Conservation (phyloP, 2,113 vertebrate genomes). For the Caranx ignobilis region DNA sequence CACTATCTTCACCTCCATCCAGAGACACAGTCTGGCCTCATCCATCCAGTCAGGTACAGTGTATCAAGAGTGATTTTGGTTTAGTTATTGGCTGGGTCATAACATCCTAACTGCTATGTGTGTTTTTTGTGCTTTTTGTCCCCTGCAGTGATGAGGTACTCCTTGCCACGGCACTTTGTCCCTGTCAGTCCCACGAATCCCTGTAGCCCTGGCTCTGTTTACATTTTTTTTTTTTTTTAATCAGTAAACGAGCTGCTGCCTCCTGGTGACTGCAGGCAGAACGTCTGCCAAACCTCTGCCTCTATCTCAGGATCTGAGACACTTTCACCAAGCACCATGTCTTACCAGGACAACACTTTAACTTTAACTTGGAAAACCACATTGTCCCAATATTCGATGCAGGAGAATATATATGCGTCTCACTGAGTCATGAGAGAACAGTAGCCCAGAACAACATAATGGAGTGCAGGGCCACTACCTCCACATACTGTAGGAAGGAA, state of each 20-base stretch:
- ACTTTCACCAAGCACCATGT: slow-evolving; percentile 16
- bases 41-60: slow-evolving; percentile 21
- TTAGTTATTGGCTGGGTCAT: background rate
- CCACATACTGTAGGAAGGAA: too few relatives aligned
- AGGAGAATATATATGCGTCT: slow-evolving; percentile 11
- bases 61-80: background rate
- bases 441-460: background rate
- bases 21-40: slow-evolving; percentile 25
- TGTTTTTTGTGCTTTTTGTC: slow-evolving; percentile 1
- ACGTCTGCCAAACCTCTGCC: slow-evolving; percentile 24
- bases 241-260: slow-evolving; percentile 11
- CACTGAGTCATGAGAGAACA: slow-evolving; percentile 21
- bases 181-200: slow-evolving; percentile 6
- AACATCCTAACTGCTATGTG: background rate
- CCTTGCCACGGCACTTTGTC: slow-evolving; percentile 32
- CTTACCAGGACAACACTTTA: slow-evolving; percentile 2
- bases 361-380: background rate
- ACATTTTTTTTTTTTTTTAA: slow-evolving; percentile 22
- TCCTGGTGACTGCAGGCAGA: slow-evolving; percentile 24
- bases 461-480: background rate
- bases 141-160: slow-evolving; percentile 35
- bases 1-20: slow-evolving; percentile 24
- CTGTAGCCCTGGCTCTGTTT: slow-evolving; percentile 27
- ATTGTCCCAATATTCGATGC: slow-evolving; percentile 5
- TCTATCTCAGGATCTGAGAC: slow-evolving; percentile 33